phyloP scores from a whole-genome alignment of 2,888 invertebrate species.

The Spialia ferax region DNA sequence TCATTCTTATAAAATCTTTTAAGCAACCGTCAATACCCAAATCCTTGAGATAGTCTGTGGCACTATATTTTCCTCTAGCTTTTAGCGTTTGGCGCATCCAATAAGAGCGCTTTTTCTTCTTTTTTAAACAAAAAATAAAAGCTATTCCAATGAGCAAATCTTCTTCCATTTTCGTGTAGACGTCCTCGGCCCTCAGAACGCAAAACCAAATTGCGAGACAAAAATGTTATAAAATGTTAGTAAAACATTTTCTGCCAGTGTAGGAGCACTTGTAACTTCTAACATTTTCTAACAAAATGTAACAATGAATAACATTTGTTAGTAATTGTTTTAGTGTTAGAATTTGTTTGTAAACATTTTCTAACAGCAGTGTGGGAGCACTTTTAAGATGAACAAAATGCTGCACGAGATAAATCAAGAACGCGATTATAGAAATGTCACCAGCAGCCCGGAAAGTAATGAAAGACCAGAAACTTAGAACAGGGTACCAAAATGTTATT shows the following conservation, averaged over 20 bases:
- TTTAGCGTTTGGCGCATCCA: constrained; percentile 47
- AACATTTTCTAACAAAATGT: constrained; percentile 12
- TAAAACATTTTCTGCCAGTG: constrained; percentile 41
- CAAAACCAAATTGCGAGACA: constrained; percentile 46
- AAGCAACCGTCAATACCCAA: constrained; percentile 5
- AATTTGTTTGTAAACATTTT: constrained; percentile 15
- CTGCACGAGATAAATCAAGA: constrained; percentile 19
- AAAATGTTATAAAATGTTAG: constrained; percentile 43
- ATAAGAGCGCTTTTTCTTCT: constrained; percentile 41
- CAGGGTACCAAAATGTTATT: constrained; percentile 42
- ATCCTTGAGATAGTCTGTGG: constrained; percentile 13
- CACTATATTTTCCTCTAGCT: constrained; percentile 27
- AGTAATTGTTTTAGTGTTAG: constrained; percentile 7
- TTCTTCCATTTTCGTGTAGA: constrained; percentile 49
- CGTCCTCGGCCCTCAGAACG: constrained; percentile 42
- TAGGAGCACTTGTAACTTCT: constrained; percentile 9
- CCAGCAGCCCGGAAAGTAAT: constrained; percentile 29
- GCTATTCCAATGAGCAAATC: constrained; percentile 48
- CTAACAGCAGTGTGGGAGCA: constrained; percentile 11
- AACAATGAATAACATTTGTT: constrained; percentile 14
- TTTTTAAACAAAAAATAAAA: constrained; percentile 45
- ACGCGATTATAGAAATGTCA: constrained; percentile 26
- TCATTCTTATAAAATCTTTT: constrained; percentile 8
- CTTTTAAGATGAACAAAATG: constrained; percentile 2
- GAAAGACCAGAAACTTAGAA: constrained; percentile 5